Evolutionary conservation across 2,888 invertebrate genomes (phyloP).

Genomic region (Girardia tigrina): DNA sequence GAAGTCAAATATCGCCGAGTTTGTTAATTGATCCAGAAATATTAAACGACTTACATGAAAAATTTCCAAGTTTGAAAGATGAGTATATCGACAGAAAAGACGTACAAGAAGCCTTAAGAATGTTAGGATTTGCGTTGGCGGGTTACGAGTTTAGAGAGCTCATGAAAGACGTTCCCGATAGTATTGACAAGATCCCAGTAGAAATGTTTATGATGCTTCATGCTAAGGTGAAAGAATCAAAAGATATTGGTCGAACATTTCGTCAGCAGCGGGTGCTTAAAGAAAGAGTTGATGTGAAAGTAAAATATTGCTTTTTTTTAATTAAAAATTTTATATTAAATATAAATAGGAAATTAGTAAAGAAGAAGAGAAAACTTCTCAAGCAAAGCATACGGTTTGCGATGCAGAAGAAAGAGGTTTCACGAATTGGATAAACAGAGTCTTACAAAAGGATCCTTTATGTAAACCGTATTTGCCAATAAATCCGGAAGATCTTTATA

Average conservation of each 20-base stretch:
- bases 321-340: neutral
- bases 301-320: neutral
- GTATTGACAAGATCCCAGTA: conserved; percentile 24
- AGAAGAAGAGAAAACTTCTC: conserved; percentile 58
- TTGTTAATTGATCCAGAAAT: conserved; percentile 8
- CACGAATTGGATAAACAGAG: conserved; percentile 40
- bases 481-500: conserved; percentile 71
- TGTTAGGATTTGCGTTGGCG: conserved; percentile 24
- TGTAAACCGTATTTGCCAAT: conserved; percentile 72
- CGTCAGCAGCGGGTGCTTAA: conserved; percentile 60
- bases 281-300: neutral
- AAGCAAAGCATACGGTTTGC: conserved; percentile 26
- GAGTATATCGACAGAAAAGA: conserved; percentile 1
- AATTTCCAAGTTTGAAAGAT: conserved; percentile 13
- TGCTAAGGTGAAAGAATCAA: conserved; percentile 63
- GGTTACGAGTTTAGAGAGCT: conserved; percentile 30
- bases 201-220: conserved; percentile 56
- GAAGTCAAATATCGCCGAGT: conserved; percentile 18
- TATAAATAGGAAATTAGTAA: conserved; percentile 63
- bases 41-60: neutral
- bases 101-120: conserved; percentile 11
- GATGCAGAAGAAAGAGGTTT: conserved; percentile 31
- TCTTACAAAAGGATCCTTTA: conserved; percentile 70
- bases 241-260: conserved; percentile 75
- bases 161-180: conserved; percentile 17